Evolutionary conservation across 2,888 invertebrate genomes (phyloP).

Genomic region (Cheilosia variabilis): DNA sequence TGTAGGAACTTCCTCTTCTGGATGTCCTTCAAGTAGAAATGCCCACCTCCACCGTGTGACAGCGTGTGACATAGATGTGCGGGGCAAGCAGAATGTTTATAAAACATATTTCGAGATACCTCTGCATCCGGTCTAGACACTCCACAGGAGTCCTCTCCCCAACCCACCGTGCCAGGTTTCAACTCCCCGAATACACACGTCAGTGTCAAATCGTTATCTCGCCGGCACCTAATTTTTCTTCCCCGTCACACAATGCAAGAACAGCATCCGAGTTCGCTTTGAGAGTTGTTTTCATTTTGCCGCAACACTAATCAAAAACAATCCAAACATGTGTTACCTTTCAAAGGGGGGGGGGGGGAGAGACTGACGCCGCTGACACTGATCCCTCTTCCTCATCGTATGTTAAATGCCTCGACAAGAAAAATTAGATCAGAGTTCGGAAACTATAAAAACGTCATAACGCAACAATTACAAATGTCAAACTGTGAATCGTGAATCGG

Average conservation of each 20-base stretch:
- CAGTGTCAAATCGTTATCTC: constrained; percentile 30
- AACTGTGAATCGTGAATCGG: constrained; percentile 60
- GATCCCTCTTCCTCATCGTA: background rate
- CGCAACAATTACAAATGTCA: constrained; percentile 69
- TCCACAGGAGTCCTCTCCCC: constrained; percentile 11
- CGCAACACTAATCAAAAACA: constrained; percentile 70
- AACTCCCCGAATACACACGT: background rate
- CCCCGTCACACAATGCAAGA: constrained; percentile 27
- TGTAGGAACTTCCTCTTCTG: background rate
- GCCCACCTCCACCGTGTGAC: background rate
- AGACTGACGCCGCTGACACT: background rate
- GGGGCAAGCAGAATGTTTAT: constrained; percentile 28
- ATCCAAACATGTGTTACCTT: constrained; percentile 68
- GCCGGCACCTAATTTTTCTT: constrained; percentile 27
- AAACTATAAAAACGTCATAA: constrained; percentile 72
- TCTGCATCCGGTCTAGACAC: constrained; percentile 59
- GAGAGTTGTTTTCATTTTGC: constrained; percentile 60
- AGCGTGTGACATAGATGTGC: constrained; percentile 24
- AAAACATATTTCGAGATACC: constrained; percentile 11
- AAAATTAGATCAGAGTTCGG: constrained; percentile 32
- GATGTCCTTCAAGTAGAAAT: constrained; percentile 15
- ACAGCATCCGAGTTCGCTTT: constrained; percentile 20
- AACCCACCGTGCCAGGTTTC: constrained; percentile 23
- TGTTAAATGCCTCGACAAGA: constrained; percentile 23
- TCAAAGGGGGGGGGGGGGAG: background rate